Evolutionary conservation across 2,113 vertebrate species (phyloP), one percentile per base, ranked within the genome.

Genomic region (Zapornia atra): DNA sequence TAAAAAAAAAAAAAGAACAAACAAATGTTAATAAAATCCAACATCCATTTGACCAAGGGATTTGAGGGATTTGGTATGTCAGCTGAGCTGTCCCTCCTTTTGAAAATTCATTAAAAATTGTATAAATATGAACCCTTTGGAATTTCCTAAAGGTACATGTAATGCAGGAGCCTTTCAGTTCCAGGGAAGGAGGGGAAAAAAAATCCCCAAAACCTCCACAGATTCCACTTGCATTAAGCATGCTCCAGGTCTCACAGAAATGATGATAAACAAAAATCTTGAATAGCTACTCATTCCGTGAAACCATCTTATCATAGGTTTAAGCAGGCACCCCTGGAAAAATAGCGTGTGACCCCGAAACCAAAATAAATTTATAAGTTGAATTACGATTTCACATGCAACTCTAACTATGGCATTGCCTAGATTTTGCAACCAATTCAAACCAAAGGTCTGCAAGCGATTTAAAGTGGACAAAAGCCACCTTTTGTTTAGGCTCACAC

Each of bases 261-360:
- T 64, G 64, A 96, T 12, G 64, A 93, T 75, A 93, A 95, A 90
- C 71, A 94, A 64, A 82, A 92, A 75, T 78, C 57, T 36, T 76
- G 51, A 93, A 70, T 38, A 94, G 72, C 85, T 85, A 94, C 88
- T 92, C 71, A 88, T 69, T 90, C 56, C 77, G 34, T 14, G 59
- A 93, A 95, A 92, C 82, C 76, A 86, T 61, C 72, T 95, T 93
- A 94, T 73, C 82, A 68, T 29, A 65, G 79, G 12, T 44, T 90
- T 86, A 88, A 92, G 90, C 56, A 94, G 96, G 82, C 93, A 95
- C 91, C 90, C 94, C 87, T 88, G 90, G 92, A 93, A 96, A 97
- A 95, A 91, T 3, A 88, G 71, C 2, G 15, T 88, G 42, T 81
- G 90, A 86, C 68, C 85, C 24, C 70, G 80, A 90, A 92, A 93